Percentiles rank a stretch among this genome's conserved stretches.
Conservation (phyloP, 1,140 invertebrate species). For the Cataglyphis hispanica region DNA sequence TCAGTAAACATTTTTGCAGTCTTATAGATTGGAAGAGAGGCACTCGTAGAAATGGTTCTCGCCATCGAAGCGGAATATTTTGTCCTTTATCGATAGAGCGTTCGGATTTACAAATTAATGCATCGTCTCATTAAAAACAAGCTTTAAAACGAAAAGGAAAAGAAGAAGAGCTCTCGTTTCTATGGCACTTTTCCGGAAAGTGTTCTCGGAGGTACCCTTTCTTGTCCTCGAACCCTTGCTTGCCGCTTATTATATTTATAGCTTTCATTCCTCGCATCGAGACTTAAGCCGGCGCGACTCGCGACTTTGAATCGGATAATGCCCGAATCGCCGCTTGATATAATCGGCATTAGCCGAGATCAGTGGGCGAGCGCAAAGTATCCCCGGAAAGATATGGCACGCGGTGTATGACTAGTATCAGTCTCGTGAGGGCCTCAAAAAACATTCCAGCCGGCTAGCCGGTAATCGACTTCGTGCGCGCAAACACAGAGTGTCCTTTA, state of each 20-base stretch:
- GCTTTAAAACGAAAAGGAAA: slow-evolving; percentile 41
- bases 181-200: slow-evolving; percentile 53
- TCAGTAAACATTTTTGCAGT: slow-evolving; percentile 30
- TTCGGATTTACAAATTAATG: slow-evolving; percentile 55
- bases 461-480: slow-evolving; percentile 55
- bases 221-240: slow-evolving; percentile 31
- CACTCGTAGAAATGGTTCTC: not conserved
- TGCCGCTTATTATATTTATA: slow-evolving; percentile 40
- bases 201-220: slow-evolving; percentile 42
- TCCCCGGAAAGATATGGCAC: slow-evolving; percentile 47
- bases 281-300: slow-evolving; percentile 21
- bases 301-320: slow-evolving; percentile 21
- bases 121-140: slow-evolving; percentile 57
- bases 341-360: slow-evolving; percentile 38
- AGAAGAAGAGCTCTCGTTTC: slow-evolving; percentile 52
- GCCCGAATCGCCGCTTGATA: slow-evolving; percentile 37
- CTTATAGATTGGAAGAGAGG: slow-evolving; percentile 9
- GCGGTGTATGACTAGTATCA: slow-evolving; percentile 42
- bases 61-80: not conserved
- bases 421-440: slow-evolving; percentile 17
- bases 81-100: slow-evolving; percentile 12
- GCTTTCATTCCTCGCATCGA: slow-evolving; percentile 49
- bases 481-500: slow-evolving; percentile 57
- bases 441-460: slow-evolving; percentile 16
- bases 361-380: slow-evolving; percentile 3